A percentile compares a stretch with the other conserved stretches of the same genome.
phyloP scores from a whole-genome alignment of 2,888 invertebrate species.

The Lydus trimaculatus region DNA sequence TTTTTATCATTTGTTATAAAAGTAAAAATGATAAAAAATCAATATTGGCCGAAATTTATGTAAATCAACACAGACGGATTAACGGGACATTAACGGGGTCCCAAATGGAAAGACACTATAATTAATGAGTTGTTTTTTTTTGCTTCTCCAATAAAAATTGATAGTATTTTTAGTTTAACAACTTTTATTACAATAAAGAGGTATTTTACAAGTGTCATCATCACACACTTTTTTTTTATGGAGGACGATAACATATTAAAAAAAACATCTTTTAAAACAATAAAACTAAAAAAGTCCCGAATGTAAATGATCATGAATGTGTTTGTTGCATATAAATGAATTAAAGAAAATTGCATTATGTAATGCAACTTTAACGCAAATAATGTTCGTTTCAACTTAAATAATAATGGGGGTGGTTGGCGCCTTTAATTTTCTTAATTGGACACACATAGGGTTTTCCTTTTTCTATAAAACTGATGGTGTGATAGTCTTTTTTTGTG shows the following conservation, averaged over 20 bases:
- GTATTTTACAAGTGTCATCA: not conserved
- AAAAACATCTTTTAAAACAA: not conserved
- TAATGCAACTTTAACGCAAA: not conserved
- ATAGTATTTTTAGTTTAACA: not conserved
- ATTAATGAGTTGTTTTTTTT: not conserved
- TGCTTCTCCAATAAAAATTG: not conserved
- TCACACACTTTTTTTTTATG: not conserved
- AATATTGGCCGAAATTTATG: not conserved
- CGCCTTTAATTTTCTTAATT: no score
- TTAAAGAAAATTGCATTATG: not conserved
- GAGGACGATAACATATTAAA: not conserved
- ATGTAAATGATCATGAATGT: not conserved
- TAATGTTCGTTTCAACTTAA: no score
- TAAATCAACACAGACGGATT: constrained; percentile 1
- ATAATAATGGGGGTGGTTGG: no score
- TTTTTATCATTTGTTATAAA: not conserved
- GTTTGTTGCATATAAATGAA: not conserved
- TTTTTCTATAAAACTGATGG: no score
- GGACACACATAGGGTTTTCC: no score
- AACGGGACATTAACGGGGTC: not conserved
- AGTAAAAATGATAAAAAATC: not conserved
- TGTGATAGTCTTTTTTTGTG: no score
- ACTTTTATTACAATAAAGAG: not conserved
- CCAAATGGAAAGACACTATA: not conserved
- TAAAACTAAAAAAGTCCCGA: not conserved